Percentiles rank a stretch among this genome's conserved stretches.
Conservation (phyloP, 2,888 invertebrate genomes). For the Cryptocephalus moraei region DNA sequence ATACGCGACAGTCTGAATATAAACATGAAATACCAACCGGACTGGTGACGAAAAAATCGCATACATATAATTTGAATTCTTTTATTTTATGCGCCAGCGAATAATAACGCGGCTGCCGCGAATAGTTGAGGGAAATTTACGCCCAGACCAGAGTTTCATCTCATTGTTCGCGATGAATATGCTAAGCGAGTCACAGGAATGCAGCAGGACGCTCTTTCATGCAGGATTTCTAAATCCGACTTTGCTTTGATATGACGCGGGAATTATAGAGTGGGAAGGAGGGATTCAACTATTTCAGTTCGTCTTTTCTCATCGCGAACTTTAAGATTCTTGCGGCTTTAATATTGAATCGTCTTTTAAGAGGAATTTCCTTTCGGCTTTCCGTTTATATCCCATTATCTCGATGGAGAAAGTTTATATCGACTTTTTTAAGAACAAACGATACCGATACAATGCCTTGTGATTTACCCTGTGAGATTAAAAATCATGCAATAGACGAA, state of each 20-base stretch:
- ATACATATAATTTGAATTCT: slow-evolving; percentile 40
- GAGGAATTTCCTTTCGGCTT: too few relatives aligned
- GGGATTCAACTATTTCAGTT: too few relatives aligned
- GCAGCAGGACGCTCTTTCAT: slow-evolving; percentile 23
- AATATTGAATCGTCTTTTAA: too few relatives aligned
- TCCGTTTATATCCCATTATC: too few relatives aligned
- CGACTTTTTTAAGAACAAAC: too few relatives aligned
- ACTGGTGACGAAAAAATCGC: slow-evolving; percentile 37
- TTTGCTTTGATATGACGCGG: slow-evolving; percentile 15
- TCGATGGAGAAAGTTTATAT: too few relatives aligned
- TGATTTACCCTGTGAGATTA: too few relatives aligned
- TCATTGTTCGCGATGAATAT: slow-evolving; percentile 39
- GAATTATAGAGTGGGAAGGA: too few relatives aligned
- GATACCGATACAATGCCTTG: too few relatives aligned
- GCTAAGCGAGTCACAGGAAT: slow-evolving; percentile 31
- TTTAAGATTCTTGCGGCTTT: too few relatives aligned
- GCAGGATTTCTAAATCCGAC: slow-evolving; percentile 18
- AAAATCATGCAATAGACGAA: too few relatives aligned
- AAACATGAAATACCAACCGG: slow-evolving; percentile 39
- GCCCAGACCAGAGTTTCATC: slow-evolving; percentile 32
- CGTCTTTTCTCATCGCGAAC: too few relatives aligned
- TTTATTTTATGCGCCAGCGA: slow-evolving; percentile 36
- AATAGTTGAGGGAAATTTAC: slow-evolving; percentile 40
- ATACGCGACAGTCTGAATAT: slow-evolving; percentile 38
- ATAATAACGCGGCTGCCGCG: slow-evolving; percentile 37